phyloP scores from a whole-genome alignment of 2,888 invertebrate species.

The Drosophila anomelani region DNA sequence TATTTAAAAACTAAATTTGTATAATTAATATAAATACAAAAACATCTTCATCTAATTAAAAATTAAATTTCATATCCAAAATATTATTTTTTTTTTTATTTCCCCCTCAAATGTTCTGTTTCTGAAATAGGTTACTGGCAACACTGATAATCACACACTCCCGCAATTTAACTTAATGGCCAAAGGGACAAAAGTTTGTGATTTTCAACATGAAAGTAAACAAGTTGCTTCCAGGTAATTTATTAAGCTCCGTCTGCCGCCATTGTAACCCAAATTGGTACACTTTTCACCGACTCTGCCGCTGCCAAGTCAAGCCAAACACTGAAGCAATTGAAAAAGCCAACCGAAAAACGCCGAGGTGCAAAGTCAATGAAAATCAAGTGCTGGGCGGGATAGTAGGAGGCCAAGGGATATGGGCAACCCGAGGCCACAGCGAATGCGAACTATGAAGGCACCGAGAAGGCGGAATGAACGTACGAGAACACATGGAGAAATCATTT shows the following conservation, averaged over 20 bases:
- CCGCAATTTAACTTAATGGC: constrained; percentile 76
- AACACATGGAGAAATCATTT: constrained; percentile 65
- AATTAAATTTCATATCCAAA: background rate
- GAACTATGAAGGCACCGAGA: constrained; percentile 21
- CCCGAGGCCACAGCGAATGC: constrained; percentile 28
- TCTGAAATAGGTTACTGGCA: constrained; percentile 20
- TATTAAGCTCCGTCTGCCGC: constrained; percentile 62
- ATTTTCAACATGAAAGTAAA: constrained; percentile 66
- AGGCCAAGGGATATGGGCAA: constrained; percentile 7
- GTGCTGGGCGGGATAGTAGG: constrained; percentile 18
- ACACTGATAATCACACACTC: constrained; percentile 59
- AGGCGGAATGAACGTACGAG: constrained; percentile 15
- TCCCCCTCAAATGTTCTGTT: background rate
- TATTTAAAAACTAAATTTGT: too few species aligned
- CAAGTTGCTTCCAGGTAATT: constrained; percentile 74
- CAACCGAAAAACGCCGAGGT: constrained; percentile 41
- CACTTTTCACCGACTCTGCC: constrained; percentile 28
- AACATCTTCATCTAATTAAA: background rate
- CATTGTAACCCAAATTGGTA: constrained; percentile 49
- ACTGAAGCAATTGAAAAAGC: constrained; percentile 42
- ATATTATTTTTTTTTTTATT: background rate
- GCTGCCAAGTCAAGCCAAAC: constrained; percentile 39
- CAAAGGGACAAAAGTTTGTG: constrained; percentile 70
- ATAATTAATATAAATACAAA: background rate
- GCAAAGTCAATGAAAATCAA: constrained; percentile 71